Conservation (phyloP, 2,113 vertebrate genomes). For the Brachirus orientalis region DNA sequence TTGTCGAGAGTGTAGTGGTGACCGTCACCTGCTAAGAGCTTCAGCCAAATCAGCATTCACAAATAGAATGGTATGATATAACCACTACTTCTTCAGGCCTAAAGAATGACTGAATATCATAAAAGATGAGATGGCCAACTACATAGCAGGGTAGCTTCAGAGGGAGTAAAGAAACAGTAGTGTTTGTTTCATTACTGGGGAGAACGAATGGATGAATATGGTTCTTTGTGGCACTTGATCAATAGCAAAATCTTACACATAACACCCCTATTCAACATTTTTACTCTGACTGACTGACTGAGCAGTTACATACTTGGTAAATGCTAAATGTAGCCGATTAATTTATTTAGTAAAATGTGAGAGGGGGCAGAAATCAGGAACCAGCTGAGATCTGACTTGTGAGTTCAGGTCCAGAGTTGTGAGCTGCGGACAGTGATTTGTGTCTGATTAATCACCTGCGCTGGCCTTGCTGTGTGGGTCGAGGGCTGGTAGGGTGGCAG, state of each 20-base stretch:
- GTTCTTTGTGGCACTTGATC: too few species aligned
- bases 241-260: too few species aligned
- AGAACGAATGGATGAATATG: too few species aligned
- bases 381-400: background rate
- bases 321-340: background rate
- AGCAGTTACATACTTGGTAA: background rate
- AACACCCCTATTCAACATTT: too few species aligned
- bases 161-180: too few species aligned
- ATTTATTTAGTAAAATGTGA: constrained; percentile 13
- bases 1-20: background rate
- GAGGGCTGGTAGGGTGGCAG: constrained; percentile 79
- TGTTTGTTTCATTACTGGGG: too few species aligned
- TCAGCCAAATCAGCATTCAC: background rate
- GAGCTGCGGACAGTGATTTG: background rate
- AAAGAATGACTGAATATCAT: too few species aligned
- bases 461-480: constrained; percentile 72
- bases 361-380: background rate
- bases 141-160: too few species aligned
- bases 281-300: background rate
- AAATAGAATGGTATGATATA: too few species aligned
- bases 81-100: too few species aligned
- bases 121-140: too few species aligned
- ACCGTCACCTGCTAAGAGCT: background rate
- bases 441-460: constrained; percentile 59
- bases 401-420: too few species aligned